phyloP scores from a whole-genome alignment of 2,888 invertebrate species.

The Athalia circularis region DNA sequence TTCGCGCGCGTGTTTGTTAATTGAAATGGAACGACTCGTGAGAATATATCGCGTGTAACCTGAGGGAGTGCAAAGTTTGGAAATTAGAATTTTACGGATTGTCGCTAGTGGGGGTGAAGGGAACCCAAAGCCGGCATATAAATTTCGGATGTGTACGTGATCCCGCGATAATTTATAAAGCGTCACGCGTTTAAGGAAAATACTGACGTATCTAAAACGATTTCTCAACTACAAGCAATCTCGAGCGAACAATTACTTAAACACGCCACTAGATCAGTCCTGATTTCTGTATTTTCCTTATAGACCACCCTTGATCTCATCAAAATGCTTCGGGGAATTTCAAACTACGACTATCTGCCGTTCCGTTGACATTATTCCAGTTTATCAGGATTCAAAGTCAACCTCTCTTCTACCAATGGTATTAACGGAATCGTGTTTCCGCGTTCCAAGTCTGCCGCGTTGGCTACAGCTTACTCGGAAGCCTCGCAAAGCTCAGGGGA shows the following conservation, averaged over 20 bases:
- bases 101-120: no score
- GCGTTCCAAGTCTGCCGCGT: background rate
- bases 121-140: background rate
- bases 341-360: constrained; percentile 16
- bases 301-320: constrained; percentile 7
- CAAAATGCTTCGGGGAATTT: constrained; percentile 35
- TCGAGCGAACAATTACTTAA: background rate
- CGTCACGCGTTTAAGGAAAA: background rate
- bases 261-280: background rate
- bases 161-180: background rate
- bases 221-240: constrained; percentile 28
- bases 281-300: background rate
- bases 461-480: constrained; percentile 13
- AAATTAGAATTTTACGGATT: no score
- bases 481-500: constrained; percentile 25
- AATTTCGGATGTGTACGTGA: constrained; percentile 10
- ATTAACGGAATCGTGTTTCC: constrained; percentile 25
- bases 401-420: constrained; percentile 4
- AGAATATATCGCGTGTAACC: no score
- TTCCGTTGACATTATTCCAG: constrained; percentile 20
- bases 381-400: constrained; percentile 40
- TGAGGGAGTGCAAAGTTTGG: no score
- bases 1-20: no score
- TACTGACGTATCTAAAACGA: constrained; percentile 34
- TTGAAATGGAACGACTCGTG: no score